phyloP scores from a whole-genome alignment of 2,113 vertebrate genomes.

The Mesitornis unicolor region DNA sequence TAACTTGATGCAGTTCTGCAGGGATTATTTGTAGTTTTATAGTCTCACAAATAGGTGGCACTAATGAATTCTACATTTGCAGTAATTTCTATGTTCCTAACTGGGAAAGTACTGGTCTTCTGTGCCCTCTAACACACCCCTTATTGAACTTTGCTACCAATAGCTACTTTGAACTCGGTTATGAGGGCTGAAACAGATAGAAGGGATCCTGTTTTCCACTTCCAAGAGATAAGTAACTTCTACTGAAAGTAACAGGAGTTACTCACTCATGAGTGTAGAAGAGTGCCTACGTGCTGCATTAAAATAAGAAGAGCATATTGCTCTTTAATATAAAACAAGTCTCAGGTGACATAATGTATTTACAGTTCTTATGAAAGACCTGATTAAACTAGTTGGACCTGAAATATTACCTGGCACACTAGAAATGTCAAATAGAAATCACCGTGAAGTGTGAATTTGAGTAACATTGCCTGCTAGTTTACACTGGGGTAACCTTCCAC shows the following conservation, averaged over 20 bases:
- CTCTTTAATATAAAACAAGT: background rate
- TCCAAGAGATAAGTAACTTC: background rate
- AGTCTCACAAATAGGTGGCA: constrained; percentile 15
- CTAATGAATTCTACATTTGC: constrained; percentile 7
- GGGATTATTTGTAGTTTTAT: background rate
- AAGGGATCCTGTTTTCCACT: background rate
- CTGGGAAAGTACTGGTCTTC: background rate
- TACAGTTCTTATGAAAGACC: background rate
- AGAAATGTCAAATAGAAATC: constrained; percentile 6
- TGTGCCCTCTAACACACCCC: background rate
- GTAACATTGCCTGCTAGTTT: background rate
- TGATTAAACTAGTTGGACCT: background rate
- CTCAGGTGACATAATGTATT: background rate
- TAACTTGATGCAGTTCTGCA: background rate
- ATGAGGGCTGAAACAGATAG: background rate
- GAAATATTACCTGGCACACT: background rate
- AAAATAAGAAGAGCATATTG: background rate
- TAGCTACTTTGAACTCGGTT: background rate
- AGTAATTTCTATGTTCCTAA: background rate
- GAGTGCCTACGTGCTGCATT: background rate
- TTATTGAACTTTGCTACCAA: background rate
- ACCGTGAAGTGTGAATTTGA: background rate
- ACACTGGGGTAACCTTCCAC: background rate
- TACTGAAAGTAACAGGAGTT: background rate
- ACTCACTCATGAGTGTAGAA: background rate